Evolutionary conservation across 2,113 vertebrate species (phyloP).

Genomic region (Phylloscopus trochiloides): DNA sequence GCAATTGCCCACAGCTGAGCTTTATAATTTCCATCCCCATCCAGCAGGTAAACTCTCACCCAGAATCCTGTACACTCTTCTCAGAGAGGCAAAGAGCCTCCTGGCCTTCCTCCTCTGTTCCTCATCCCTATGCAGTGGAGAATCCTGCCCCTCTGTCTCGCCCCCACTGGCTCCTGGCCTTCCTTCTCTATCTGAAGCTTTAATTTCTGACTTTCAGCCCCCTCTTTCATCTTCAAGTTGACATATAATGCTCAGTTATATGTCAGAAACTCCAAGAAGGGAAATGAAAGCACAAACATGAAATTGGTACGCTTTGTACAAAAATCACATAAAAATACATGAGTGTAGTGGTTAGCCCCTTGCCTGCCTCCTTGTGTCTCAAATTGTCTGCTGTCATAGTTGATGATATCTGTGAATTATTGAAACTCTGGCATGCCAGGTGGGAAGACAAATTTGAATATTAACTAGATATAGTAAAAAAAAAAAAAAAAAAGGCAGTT

Average conservation of each 20-base stretch:
- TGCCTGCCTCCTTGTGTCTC: not conserved
- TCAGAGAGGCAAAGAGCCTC: not conserved
- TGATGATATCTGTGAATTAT: not conserved
- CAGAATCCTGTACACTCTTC: not conserved
- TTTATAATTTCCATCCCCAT: not conserved
- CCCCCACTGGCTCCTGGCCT: not conserved
- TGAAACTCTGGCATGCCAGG: not conserved
- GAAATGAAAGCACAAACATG: not conserved
- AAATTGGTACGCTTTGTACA: not conserved
- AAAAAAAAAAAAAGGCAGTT: not conserved
- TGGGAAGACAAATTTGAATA: not conserved
- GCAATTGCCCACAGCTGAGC: not conserved
- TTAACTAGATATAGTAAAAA: not conserved
- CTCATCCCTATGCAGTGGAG: not conserved
- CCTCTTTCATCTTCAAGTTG: not conserved
- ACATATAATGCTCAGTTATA: not conserved
- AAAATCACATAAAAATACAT: not conserved
- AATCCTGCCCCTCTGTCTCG: not conserved
- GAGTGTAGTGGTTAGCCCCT: not conserved
- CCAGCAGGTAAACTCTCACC: not conserved
- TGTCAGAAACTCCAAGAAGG: not conserved
- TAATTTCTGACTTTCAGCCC: not conserved
- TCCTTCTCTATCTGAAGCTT: not conserved
- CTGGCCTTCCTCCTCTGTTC: not conserved
- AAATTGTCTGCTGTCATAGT: not conserved